Conservation (phyloP, 2,888 invertebrate genomes). For the Sericinus montela region DNA sequence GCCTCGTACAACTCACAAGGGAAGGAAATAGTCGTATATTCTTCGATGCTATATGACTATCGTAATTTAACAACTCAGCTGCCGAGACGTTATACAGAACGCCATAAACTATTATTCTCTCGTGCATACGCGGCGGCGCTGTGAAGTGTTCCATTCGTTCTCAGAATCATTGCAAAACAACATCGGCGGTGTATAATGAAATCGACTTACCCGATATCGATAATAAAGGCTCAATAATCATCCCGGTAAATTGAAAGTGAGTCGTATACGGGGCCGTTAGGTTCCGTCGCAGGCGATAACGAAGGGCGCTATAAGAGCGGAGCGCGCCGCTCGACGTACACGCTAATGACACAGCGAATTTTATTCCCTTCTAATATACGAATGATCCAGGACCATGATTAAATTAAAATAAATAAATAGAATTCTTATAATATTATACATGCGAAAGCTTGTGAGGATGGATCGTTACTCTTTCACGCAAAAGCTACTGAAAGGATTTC, state of each 20-base stretch:
- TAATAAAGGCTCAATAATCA: conserved; percentile 6
- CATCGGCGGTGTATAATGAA: neutral
- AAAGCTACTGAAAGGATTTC: too few species aligned
- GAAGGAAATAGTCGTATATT: too few species aligned
- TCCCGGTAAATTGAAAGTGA: conserved; percentile 3
- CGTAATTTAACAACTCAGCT: too few species aligned
- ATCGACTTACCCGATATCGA: neutral
- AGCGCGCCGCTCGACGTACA: conserved; percentile 14
- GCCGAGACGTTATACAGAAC: too few species aligned
- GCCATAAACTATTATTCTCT: too few species aligned
- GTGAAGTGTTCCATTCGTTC: neutral
- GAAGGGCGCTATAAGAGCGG: conserved; percentile 1
- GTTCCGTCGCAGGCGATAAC: conserved; percentile 2
- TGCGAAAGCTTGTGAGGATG: too few species aligned
- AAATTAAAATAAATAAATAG: too few species aligned
- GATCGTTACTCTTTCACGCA: too few species aligned
- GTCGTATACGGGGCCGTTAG: neutral
- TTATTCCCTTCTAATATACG: conserved; percentile 23
- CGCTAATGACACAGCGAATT: conserved; percentile 36
- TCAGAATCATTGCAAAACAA: neutral
- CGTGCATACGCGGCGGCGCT: neutral
- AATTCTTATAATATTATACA: too few species aligned
- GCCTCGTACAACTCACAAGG: too few species aligned
- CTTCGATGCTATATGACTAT: too few species aligned
- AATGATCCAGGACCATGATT: conserved; percentile 1